Evolutionary conservation across 2,888 invertebrate species (phyloP), one percentile per base, ranked within the genome.

Genomic region (Calameuta pallipes): DNA sequence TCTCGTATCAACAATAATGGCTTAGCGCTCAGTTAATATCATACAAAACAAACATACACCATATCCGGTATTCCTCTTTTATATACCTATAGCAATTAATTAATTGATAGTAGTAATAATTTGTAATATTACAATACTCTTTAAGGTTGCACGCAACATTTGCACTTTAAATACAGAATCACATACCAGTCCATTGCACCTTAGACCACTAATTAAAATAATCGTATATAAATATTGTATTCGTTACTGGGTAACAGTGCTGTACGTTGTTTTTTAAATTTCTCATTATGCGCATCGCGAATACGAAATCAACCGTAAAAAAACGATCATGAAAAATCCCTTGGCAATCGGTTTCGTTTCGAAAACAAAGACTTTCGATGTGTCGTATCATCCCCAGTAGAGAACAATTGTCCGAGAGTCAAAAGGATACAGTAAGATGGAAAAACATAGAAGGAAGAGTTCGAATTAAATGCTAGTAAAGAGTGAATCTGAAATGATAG

Each of bases 151-250:
- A 87, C 88, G 85, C 86, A 86, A 87, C 86, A 86, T 88, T 90
- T 89, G 87, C 90, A 89, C 88, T 87, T 89, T 87, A 88, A 90
- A 89, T 89, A 89, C 86, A 88, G 85, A 87, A 90, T 90, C 90
- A 90, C 90, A 90, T 89, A 84, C 87, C 85, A 88, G 85, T 87
- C 83, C 85, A 87, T 89, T 87, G 86, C 88, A 88, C 86, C 85
- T 85, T 80, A 84, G 77, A 80, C 76, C 80, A 79, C 80, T 84
- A 87, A 76, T 41, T 79, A 73, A 80, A 71, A 34, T 71, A 33
- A 79, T 82, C 77, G 81, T 81, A 80, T 83, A 84, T 84, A 81
- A 83, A 82, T 82, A 79, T 80, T 81, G 78, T 79, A 74, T 80
- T 81, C 76, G 76, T 82, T 79, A 79, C 81, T 82, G 80, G 56